A percentile compares a stretch with the other conserved stretches of the same genome.
These are phyloP conservation scores for Neotragus pygmaeus DNA, from an alignment of 2,113 vertebrate genomes.

Conservation along the genomic window DNA sequence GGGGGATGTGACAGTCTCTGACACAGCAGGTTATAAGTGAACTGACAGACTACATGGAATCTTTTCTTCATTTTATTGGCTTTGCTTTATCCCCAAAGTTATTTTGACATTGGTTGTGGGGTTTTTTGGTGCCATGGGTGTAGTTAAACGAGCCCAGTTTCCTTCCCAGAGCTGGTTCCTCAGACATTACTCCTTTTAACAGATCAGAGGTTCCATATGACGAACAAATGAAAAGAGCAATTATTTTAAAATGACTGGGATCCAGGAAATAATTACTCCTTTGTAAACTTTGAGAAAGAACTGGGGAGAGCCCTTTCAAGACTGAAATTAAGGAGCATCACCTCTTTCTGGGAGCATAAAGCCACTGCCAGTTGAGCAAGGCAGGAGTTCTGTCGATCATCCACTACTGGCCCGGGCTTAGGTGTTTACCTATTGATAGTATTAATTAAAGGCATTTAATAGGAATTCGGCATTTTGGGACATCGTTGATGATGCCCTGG, in stretches of 20 bases:
- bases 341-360: background rate
- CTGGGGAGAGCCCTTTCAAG: background rate
- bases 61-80: background rate
- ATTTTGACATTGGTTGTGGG: background rate
- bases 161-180: background rate
- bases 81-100: background rate
- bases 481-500: background rate
- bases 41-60: background rate
- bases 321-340: background rate
- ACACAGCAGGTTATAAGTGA: background rate
- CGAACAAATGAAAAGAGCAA: constrained; percentile 23
- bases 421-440: background rate
- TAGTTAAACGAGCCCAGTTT: background rate
- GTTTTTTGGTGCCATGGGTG: background rate
- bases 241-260: background rate
- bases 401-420: background rate
- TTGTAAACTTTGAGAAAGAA: background rate
- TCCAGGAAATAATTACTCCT: background rate
- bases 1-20: background rate
- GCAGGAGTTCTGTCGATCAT: background rate
- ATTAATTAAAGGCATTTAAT: background rate
- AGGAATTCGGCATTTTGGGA: background rate
- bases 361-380: background rate
- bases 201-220: background rate
- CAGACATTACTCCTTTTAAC: constrained; percentile 6